These are phyloP conservation scores for Carollia perspicillata DNA, from an alignment of 2,113 vertebrate species.

Conservation along the genomic window DNA sequence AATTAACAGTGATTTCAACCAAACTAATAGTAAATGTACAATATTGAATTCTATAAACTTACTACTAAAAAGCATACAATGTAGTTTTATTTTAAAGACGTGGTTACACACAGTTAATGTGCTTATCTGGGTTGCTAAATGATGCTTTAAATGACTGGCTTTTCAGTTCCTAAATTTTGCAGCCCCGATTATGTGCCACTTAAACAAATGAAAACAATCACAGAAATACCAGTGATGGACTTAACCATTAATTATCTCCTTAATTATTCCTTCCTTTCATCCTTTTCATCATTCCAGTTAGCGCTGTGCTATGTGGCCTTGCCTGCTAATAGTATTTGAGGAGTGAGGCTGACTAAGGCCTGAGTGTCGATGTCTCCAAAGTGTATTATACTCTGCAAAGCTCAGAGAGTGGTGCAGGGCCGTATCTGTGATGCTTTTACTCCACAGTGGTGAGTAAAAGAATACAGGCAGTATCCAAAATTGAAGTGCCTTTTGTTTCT, in stretches of 20 bases:
- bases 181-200: slow-evolving; percentile 59
- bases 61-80: background rate
- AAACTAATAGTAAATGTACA: slow-evolving; percentile 31
- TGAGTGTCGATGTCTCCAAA: background rate
- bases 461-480: background rate
- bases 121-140: slow-evolving; percentile 51
- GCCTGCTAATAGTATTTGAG: background rate
- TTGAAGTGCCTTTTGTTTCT: background rate
- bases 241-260: slow-evolving; percentile 57
- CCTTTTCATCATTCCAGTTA: slow-evolving; percentile 23
- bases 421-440: background rate
- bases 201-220: slow-evolving; percentile 65
- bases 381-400: background rate
- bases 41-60: slow-evolving; percentile 26
- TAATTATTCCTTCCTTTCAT: slow-evolving; percentile 55
- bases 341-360: background rate
- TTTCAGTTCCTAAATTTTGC: slow-evolving; percentile 52
- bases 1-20: slow-evolving; percentile 35
- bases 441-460: background rate
- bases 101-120: slow-evolving; percentile 36
- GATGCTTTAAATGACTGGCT: slow-evolving; percentile 55
- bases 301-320: background rate
- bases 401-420: background rate
- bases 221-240: slow-evolving; percentile 54
- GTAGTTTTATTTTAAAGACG: slow-evolving; percentile 41